Evolutionary conservation across 2,888 invertebrate species (phyloP).

Genomic region (Harmothoe impar): DNA sequence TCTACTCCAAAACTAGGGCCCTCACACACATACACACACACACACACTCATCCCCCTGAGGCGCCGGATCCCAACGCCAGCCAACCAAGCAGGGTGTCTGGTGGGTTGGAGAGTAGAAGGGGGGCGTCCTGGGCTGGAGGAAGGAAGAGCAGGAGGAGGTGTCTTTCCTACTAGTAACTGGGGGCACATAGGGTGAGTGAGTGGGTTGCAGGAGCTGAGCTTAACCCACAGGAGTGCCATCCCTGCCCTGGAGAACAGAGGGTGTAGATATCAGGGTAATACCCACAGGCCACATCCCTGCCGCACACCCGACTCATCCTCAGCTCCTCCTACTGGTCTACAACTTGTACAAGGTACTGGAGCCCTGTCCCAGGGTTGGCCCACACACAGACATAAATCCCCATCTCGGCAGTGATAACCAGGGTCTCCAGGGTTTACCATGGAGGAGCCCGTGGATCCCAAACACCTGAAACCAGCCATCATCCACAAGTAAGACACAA

Average conservation of each 20-base stretch:
- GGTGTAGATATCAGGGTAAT: not conserved
- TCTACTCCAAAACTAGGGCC: not conserved
- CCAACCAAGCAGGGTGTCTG: not conserved
- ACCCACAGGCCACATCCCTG: not conserved
- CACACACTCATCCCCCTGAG: not conserved
- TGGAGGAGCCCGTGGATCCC: constrained; percentile 26
- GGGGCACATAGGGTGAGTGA: too few species aligned
- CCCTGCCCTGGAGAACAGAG: not conserved
- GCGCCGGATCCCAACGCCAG: constrained; percentile 5
- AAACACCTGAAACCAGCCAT: constrained; percentile 25
- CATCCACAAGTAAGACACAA: constrained; percentile 41
- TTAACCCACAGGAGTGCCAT: not conserved
- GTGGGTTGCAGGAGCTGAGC: too few species aligned
- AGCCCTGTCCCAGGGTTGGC: not conserved
- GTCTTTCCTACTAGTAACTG: too few species aligned
- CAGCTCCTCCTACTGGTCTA: not conserved
- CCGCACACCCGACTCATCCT: not conserved
- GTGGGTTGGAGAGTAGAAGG: not conserved
- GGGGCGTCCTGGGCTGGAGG: not conserved
- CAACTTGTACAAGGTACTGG: too few species aligned
- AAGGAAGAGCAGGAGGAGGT: not conserved
- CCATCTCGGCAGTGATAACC: not conserved
- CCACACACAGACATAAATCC: not conserved
- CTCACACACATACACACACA: not conserved
- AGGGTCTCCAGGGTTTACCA: not conserved